Percentiles rank a stretch among this genome's conserved stretches.
Evolutionary conservation across 2,888 invertebrate genomes (phyloP).

Genomic region (Spodoptera exigua): DNA sequence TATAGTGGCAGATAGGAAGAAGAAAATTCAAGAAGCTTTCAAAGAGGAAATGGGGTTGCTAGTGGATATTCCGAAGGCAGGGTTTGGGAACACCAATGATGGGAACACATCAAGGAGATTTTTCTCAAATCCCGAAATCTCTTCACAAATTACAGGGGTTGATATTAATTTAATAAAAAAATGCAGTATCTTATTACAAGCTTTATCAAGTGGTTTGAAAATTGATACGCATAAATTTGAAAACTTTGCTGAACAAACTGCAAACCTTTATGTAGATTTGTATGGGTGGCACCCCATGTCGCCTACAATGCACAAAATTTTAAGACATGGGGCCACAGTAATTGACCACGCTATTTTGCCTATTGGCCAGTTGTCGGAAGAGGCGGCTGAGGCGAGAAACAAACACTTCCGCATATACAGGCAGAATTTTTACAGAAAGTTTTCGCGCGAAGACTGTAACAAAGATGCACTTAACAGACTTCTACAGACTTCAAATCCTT

Average conservation of each 20-base stretch:
- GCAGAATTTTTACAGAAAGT: slow-evolving; percentile 12
- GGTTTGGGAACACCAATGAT: slow-evolving; percentile 6
- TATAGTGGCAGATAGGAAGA: background rate
- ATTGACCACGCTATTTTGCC: slow-evolving; percentile 7
- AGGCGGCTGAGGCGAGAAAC: slow-evolving; percentile 18
- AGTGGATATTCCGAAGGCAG: slow-evolving; percentile 10
- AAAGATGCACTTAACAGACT: background rate
- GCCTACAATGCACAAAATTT: slow-evolving; percentile 19
- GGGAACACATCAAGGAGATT: background rate
- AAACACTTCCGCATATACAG: slow-evolving; percentile 13
- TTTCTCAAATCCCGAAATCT: background rate
- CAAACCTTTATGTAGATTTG: slow-evolving; percentile 14
- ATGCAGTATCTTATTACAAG: too few species aligned
- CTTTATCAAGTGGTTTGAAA: too few species aligned
- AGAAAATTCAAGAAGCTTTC: background rate
- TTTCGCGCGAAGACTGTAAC: background rate
- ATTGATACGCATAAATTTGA: background rate
- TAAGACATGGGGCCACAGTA: background rate
- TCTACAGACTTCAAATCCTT: slow-evolving; percentile 1
- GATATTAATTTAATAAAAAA: too few species aligned
- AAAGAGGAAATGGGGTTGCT: slow-evolving; percentile 7
- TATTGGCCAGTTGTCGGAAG: slow-evolving; percentile 20
- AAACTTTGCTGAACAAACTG: slow-evolving; percentile 16
- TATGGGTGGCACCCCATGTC: slow-evolving; percentile 22
- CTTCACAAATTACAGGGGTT: background rate